Evolutionary conservation across 2,888 invertebrate genomes (phyloP).

Genomic region (Arctia plantaginis): DNA sequence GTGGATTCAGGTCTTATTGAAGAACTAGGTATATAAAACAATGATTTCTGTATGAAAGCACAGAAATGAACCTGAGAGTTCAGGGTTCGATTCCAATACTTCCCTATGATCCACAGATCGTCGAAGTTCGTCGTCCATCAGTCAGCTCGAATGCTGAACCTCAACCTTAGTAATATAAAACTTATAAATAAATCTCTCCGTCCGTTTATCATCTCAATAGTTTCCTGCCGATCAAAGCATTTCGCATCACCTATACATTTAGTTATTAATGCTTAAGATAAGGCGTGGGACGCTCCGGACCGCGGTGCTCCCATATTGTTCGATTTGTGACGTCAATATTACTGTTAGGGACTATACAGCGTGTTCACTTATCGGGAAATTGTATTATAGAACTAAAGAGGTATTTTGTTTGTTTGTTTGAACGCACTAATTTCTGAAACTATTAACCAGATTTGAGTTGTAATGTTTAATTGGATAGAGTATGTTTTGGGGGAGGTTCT

Average conservation of each 20-base stretch:
- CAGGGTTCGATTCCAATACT: too few species aligned
- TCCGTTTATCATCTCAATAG: not conserved
- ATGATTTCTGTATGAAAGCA: too few species aligned
- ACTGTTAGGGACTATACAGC: conserved; percentile 46
- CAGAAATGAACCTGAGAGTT: too few species aligned
- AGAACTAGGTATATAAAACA: too few species aligned
- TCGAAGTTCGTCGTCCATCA: too few species aligned
- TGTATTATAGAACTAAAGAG: not conserved
- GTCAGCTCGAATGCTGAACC: not conserved
- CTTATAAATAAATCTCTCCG: not conserved
- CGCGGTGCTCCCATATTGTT: conserved; percentile 63
- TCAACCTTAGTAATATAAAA: not conserved
- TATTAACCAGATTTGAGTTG: not conserved
- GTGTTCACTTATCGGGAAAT: conserved; percentile 17
- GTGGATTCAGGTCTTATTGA: too few species aligned
- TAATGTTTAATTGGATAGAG: not conserved
- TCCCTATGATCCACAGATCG: too few species aligned
- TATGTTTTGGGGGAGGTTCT: too few species aligned
- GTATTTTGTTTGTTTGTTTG: not conserved
- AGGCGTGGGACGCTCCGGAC: conserved; percentile 56
- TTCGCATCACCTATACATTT: not conserved
- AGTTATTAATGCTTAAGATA: conserved; percentile 31
- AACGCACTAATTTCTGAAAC: not conserved
- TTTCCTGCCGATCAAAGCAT: conserved; percentile 3
- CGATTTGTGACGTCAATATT: conserved; percentile 62